Evolutionary conservation across 2,113 vertebrate species (phyloP), one percentile per base, ranked within the genome.

Genomic region (Bos taurus): DNA sequence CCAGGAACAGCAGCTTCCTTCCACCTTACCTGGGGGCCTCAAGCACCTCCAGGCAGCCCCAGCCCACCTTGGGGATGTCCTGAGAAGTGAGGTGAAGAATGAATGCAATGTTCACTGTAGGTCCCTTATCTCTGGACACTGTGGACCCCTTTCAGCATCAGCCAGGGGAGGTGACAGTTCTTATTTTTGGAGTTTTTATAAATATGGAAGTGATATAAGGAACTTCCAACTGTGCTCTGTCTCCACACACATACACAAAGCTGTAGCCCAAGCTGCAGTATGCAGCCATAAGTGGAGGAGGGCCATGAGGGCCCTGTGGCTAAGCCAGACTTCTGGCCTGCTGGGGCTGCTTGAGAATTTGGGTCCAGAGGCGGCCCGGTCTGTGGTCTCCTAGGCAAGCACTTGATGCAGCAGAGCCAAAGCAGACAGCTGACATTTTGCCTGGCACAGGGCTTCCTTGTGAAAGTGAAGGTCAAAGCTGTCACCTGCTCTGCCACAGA

Each of bases 391-490:
- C 84, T 9, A 95, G 88, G 28, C 85, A 60, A 85, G 54, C 2
- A n/a, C 94, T 81, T 77, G 81, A 81, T 56, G 94, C 36, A 92
- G 59, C 50, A 56, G 48, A 43, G 88, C 91, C 96, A 92, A 96
- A 92, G 71, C 48, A 95, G 81, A 90, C 91, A 94, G 87, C 88
- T 97, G 94, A 96, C 85, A 90, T 90, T 94, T 78, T 97, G 77
- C 48, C 88, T 3, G 21, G 77, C 54, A 28, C 54, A 82, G 91
- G 81, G 81, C 67, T 97, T 97, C 92, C 85, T 88, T 88, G 9
- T 77, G 91, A 97, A 88, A 95, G 81, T 6, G 33, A 97, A 97
- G 93, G 95, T 97, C 97, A 98, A 91, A 95, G 64, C 85, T 90
- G 77, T 60, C 88, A 97, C 77, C 81, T 91, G 30, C 88, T 97